These are phyloP conservation scores for Bolborhynchus lineola DNA, from an alignment of 2,113 vertebrate genomes.

Conservation along the genomic window DNA sequence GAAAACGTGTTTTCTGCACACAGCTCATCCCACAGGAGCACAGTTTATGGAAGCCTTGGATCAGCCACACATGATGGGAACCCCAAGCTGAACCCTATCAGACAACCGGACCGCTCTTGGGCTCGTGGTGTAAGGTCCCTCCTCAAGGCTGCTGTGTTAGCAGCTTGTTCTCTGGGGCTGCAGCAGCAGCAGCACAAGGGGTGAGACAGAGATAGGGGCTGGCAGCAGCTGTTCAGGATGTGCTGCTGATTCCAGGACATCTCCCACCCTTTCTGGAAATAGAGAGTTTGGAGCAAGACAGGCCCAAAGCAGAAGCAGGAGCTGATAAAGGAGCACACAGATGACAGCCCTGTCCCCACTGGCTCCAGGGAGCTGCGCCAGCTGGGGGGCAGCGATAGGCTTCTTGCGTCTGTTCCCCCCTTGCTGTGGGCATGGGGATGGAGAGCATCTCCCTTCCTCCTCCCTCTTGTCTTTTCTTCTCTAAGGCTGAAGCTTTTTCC, in stretches of 20 bases:
- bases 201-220: slow-evolving; percentile 19
- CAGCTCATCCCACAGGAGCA: not conserved
- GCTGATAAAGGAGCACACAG: slow-evolving; percentile 1
- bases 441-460: not conserved
- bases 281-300: not conserved
- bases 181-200: not conserved
- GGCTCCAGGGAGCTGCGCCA: not conserved
- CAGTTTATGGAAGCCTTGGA: not conserved
- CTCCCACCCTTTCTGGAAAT: slow-evolving; percentile 44
- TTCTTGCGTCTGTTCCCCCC: not conserved
- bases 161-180: not conserved
- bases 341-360: not conserved
- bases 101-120: not conserved
- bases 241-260: slow-evolving; percentile 16
- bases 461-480: not conserved
- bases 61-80: not conserved
- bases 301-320: not conserved
- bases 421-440: not conserved
- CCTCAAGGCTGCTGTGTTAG: not conserved
- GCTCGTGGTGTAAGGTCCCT: too few species aligned
- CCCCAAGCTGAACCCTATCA: not conserved
- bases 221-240: slow-evolving; percentile 51
- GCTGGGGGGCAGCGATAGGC: slow-evolving; percentile 57
- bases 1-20: not conserved
- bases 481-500: not conserved